A percentile compares a stretch with the other conserved stretches of the same genome.
These are phyloP conservation scores for Chromoteleia sp. DNA, from an alignment of 2,888 invertebrate species.

Conservation along the genomic window DNA sequence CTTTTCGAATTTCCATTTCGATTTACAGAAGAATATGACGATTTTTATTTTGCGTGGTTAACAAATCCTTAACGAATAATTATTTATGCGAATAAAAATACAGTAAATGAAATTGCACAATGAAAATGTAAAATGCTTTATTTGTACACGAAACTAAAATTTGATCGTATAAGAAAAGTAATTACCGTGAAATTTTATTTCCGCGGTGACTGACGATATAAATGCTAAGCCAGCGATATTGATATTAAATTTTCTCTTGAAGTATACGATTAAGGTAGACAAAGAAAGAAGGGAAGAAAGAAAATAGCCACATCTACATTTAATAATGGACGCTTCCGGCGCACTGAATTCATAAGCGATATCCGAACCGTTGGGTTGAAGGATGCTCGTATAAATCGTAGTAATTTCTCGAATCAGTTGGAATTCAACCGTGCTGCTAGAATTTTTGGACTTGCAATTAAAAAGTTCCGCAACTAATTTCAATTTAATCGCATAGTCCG, in stretches of 20 bases:
- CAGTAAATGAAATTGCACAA: not conserved
- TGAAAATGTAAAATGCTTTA: constrained; percentile 10
- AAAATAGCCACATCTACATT: constrained; percentile 70
- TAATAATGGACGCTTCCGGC: constrained; percentile 76
- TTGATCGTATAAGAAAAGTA: constrained; percentile 19
- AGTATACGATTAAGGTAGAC: constrained; percentile 22
- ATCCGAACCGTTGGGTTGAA: constrained; percentile 49
- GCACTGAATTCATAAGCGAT: constrained; percentile 74
- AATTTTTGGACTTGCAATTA: constrained; percentile 84
- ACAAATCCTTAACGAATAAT: not conserved
- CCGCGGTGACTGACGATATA: constrained; percentile 22
- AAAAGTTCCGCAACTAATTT: constrained; percentile 83
- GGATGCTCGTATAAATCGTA: constrained; percentile 75
- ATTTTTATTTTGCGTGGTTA: not conserved
- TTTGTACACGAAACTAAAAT: not conserved
- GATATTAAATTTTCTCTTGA: constrained; percentile 50
- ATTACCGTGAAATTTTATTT: constrained; percentile 37
- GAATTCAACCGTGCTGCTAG: constrained; percentile 59
- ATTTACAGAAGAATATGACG: too few species aligned
- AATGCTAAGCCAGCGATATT: constrained; percentile 55
- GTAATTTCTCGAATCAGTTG: constrained; percentile 63
- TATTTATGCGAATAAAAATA: not conserved
- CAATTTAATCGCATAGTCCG: constrained; percentile 79
- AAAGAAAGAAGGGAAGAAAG: constrained; percentile 30
- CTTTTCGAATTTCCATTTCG: not conserved